A percentile compares a stretch with the other conserved stretches of the same genome.
These are phyloP conservation scores for Trichoplax adhaerens DNA, from an alignment of 37 sponge, comb jelly and placozoan genomes.

Conservation along the genomic window DNA sequence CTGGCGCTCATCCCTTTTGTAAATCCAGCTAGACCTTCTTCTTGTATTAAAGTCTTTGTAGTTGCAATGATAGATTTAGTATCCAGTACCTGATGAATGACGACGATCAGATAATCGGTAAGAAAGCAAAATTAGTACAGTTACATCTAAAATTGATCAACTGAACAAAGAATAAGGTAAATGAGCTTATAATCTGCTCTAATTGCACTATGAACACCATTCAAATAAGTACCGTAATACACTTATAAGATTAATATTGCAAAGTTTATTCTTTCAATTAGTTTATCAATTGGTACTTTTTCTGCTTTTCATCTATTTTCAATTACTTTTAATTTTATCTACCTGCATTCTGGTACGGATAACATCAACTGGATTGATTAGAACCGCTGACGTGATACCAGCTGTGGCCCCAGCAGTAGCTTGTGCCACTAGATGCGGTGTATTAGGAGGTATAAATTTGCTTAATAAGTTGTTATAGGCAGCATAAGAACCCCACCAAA, in stretches of 20 bases:
- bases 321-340: background rate
- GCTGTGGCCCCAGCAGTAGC: slow-evolving; percentile 42
- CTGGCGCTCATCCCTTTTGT: slow-evolving; percentile 80
- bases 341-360: slow-evolving; percentile 92
- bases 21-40: slow-evolving; percentile 48
- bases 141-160: no score
- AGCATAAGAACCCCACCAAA: slow-evolving; percentile 81
- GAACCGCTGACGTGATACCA: slow-evolving; percentile 31
- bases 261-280: no score
- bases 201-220: no score
- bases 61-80: slow-evolving; percentile 21
- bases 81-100: slow-evolving; percentile 30
- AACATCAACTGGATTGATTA: slow-evolving; percentile 87
- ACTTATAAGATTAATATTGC: no score
- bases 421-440: slow-evolving; percentile 45
- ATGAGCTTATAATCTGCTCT: no score
- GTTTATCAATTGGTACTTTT: no score
- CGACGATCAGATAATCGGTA: no score
- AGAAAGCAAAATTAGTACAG: no score
- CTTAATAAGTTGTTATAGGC: slow-evolving; percentile 1
- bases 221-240: no score
- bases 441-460: background rate
- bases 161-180: no score
- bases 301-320: no score
- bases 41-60: slow-evolving; percentile 36